Conservation (phyloP, 2,797 vertebrate species). For the Girardinus metallicus region DNA sequence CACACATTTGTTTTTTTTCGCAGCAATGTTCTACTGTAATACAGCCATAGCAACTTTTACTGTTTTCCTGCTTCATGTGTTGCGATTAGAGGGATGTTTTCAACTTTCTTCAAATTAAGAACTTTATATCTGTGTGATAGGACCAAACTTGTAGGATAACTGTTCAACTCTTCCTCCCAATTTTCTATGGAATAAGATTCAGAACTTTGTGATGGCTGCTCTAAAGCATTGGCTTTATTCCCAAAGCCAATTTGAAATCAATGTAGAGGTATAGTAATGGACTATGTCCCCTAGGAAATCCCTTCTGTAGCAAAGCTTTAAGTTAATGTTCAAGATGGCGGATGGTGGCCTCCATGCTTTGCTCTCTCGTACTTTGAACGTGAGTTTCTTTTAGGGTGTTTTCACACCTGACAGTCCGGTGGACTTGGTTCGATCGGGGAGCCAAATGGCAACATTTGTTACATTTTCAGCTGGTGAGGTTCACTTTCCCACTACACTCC, state of each 20-base stretch:
- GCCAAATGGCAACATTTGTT: too few relatives aligned
- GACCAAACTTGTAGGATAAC: not conserved
- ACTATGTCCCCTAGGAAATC: not conserved
- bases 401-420: too few relatives aligned
- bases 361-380: not conserved
- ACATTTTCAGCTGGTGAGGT: too few relatives aligned
- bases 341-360: not conserved
- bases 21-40: not conserved
- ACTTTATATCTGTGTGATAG: not conserved
- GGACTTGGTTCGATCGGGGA: too few relatives aligned
- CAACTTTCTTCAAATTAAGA: not conserved
- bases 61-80: not conserved
- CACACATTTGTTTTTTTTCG: not conserved
- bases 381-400: not conserved
- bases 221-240: not conserved
- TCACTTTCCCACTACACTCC: too few relatives aligned
- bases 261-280: not conserved
- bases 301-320: not conserved
- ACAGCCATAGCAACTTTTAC: too few relatives aligned
- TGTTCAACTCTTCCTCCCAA: not conserved
- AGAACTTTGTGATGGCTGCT: not conserved
- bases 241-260: not conserved
- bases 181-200: not conserved
- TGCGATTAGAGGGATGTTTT: not conserved
- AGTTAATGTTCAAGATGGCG: not conserved